phyloP scores from a whole-genome alignment of 2,888 invertebrate genomes.

The Penaeus monodon region DNA sequence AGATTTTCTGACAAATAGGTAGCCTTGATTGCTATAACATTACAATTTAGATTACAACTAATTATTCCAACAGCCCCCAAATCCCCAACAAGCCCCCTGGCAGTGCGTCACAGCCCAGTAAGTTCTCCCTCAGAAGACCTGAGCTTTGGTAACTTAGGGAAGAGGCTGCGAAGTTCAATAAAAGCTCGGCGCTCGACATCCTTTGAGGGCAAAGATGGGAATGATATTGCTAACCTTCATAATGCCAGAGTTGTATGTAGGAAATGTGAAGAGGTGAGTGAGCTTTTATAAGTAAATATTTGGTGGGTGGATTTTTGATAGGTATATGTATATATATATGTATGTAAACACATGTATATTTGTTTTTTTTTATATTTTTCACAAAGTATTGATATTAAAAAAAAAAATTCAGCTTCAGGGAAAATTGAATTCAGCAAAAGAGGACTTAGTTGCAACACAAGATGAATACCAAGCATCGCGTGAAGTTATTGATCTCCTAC shows the following conservation, averaged over 20 bases:
- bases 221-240: conserved; percentile 37
- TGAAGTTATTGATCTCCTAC: conserved; percentile 69
- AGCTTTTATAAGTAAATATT: background rate
- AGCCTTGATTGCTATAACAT: no score
- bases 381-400: no score
- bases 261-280: conserved; percentile 50
- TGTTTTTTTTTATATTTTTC: no score
- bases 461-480: conserved; percentile 70
- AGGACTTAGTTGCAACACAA: conserved; percentile 68
- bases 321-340: no score
- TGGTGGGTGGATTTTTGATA: no score
- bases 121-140: conserved; percentile 37
- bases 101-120: conserved; percentile 7
- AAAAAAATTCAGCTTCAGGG: conserved; percentile 22
- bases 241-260: conserved; percentile 26
- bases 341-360: no score
- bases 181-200: conserved; percentile 29
- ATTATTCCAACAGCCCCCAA: conserved; percentile 21
- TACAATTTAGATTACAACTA: no score
- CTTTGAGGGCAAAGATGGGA: conserved; percentile 42
- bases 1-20: no score
- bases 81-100: conserved; percentile 49
- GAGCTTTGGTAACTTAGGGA: conserved; percentile 34
- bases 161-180: conserved; percentile 40
- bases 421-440: conserved; percentile 64